Evolutionary conservation across 2,113 vertebrate species (phyloP).

Genomic region (Odocoileus virginianus): DNA sequence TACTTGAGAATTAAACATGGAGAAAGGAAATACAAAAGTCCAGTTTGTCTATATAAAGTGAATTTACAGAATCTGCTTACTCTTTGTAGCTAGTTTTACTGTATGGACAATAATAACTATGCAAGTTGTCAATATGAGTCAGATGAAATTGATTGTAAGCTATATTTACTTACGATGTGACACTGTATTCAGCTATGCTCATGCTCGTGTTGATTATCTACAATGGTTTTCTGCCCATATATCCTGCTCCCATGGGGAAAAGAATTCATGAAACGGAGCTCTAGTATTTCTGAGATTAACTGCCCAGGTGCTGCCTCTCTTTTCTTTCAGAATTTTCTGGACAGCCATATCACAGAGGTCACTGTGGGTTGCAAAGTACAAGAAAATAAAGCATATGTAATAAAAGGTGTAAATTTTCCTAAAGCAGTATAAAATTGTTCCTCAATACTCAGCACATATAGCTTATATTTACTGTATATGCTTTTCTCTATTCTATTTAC

Average conservation of each 20-base stretch:
- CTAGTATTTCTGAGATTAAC: constrained; percentile 34
- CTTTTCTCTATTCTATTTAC: constrained; percentile 59
- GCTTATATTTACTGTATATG: constrained; percentile 55
- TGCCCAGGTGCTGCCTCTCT: neutral
- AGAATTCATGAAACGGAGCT: neutral
- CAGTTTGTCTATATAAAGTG: neutral
- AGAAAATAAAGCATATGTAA: constrained; percentile 37
- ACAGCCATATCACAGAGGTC: constrained; percentile 37
- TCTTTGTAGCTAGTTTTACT: neutral
- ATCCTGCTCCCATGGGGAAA: neutral
- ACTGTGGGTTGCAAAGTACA: constrained; percentile 11
- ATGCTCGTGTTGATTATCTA: neutral
- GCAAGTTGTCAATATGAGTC: neutral
- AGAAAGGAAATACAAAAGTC: constrained; percentile 3
- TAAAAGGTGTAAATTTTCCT: constrained; percentile 57
- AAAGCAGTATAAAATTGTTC: constrained; percentile 48
- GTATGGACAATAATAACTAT: neutral
- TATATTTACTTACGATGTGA: constrained; percentile 17
- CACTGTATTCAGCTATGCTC: neutral
- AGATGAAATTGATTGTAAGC: constrained; percentile 10
- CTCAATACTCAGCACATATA: constrained; percentile 58
- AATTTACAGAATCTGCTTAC: neutral
- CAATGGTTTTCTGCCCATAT: neutral
- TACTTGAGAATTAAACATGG: neutral
- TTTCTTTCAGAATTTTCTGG: constrained; percentile 1